Percentiles rank a stretch among this genome's conserved stretches.
phyloP scores from a whole-genome alignment of 2,888 invertebrate genomes.

The Parnassius smintheus region DNA sequence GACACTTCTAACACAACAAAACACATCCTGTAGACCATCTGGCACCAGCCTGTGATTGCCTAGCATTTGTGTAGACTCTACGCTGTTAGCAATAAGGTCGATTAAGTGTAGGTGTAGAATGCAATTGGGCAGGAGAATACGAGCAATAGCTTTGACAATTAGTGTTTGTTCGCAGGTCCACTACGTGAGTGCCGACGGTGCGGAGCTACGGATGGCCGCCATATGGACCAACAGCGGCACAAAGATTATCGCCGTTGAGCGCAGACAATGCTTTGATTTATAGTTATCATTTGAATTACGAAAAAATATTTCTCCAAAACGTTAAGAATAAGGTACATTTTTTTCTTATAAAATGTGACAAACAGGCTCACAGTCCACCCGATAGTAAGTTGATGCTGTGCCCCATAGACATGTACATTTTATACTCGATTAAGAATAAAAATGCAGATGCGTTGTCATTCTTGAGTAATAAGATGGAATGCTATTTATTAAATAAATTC shows the following conservation, averaged over 20 bases:
- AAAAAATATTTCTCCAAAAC: no score
- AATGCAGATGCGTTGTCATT: no score
- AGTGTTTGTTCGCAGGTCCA: constrained; percentile 51
- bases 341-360: no score
- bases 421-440: no score
- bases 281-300: no score
- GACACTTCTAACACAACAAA: constrained; percentile 29
- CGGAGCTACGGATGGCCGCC: not conserved
- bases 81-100: constrained; percentile 2
- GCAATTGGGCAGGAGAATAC: constrained; percentile 39
- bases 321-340: no score
- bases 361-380: no score
- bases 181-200: not conserved
- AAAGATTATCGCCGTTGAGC: not conserved
- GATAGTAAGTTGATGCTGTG: no score
- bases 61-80: constrained; percentile 5
- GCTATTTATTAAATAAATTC: no score
- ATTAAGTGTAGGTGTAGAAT: not conserved
- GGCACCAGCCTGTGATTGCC: constrained; percentile 34
- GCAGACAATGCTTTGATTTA: not conserved
- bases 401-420: no score
- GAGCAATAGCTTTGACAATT: constrained; percentile 44
- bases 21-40: constrained; percentile 37
- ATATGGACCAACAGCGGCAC: not conserved
- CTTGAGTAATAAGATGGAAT: no score